These are phyloP conservation scores for Papilio gigon DNA, from an alignment of 2,888 invertebrate genomes.

Conservation along the genomic window DNA sequence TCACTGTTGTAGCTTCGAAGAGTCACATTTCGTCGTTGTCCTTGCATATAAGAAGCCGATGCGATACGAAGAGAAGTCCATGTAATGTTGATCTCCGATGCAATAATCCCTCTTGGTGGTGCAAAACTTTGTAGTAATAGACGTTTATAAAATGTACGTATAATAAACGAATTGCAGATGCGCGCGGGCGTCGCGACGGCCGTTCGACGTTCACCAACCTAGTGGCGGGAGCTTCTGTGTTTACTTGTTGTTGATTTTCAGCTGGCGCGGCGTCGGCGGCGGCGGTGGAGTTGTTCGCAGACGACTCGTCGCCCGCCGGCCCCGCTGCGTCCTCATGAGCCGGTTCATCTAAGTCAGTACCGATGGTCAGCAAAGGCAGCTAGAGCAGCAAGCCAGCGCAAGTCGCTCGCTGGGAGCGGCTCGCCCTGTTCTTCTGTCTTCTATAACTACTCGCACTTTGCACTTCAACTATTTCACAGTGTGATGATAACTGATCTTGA, in stretches of 20 bases:
- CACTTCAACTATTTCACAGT: constrained; percentile 57
- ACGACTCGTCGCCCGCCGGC: constrained; percentile 59
- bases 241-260: constrained; percentile 68
- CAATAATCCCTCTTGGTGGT: constrained; percentile 52
- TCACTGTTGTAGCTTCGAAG: not conserved
- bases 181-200: constrained; percentile 71
- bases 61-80: constrained; percentile 1
- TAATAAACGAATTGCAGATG: constrained; percentile 68
- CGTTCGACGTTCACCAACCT: constrained; percentile 79
- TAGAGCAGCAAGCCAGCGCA: constrained; percentile 72
- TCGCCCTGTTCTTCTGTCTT: constrained; percentile 63
- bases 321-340: constrained; percentile 61
- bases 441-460: constrained; percentile 47
- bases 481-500: constrained; percentile 64
- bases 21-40: not conserved
- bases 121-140: constrained; percentile 82
- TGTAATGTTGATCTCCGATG: not conserved
- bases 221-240: constrained; percentile 73
- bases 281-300: constrained; percentile 57
- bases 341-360: constrained; percentile 77
- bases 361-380: constrained; percentile 67
- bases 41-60: not conserved
- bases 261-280: constrained; percentile 61
- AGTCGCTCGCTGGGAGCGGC: constrained; percentile 74
- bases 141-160: constrained; percentile 57